phyloP scores from a whole-genome alignment of 2,888 invertebrate species.

The Poecilus cupreus region DNA sequence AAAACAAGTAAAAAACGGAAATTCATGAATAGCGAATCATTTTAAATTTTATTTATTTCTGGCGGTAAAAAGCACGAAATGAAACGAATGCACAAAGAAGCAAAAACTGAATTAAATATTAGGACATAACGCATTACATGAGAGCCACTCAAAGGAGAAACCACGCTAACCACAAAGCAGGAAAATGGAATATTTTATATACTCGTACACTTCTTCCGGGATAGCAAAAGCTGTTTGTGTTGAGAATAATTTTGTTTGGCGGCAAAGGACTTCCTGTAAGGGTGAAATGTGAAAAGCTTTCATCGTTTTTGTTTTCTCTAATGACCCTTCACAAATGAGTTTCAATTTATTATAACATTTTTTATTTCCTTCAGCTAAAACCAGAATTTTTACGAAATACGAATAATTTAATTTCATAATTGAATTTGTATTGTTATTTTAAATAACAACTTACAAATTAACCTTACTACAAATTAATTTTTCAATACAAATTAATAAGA shows the following conservation, averaged over 20 bases:
- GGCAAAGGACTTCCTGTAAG: constrained; percentile 6
- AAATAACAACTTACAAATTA: too few species aligned
- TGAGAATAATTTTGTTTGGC: constrained; percentile 11
- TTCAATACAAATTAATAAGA: too few species aligned
- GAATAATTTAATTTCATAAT: too few species aligned
- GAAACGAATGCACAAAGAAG: constrained; percentile 39
- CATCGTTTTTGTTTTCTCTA: constrained; percentile 10
- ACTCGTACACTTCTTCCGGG: constrained; percentile 19
- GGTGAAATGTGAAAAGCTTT: neutral
- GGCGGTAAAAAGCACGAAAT: constrained; percentile 26
- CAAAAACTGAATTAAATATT: constrained; percentile 45
- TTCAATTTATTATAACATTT: constrained; percentile 4
- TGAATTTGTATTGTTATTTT: too few species aligned
- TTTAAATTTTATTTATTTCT: constrained; percentile 46
- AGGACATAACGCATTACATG: constrained; percentile 41
- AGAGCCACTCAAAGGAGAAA: constrained; percentile 27
- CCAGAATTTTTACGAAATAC: neutral
- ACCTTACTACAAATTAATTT: too few species aligned
- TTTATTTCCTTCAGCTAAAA: neutral
- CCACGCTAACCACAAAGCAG: constrained; percentile 24
- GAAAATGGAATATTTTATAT: constrained; percentile 32
- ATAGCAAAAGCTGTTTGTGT: constrained; percentile 10
- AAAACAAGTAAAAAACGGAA: constrained; percentile 24
- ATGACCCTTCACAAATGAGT: neutral
- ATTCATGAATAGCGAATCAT: constrained; percentile 39